Conservation (phyloP, 2,888 invertebrate genomes). For the Drosophila mimica region DNA sequence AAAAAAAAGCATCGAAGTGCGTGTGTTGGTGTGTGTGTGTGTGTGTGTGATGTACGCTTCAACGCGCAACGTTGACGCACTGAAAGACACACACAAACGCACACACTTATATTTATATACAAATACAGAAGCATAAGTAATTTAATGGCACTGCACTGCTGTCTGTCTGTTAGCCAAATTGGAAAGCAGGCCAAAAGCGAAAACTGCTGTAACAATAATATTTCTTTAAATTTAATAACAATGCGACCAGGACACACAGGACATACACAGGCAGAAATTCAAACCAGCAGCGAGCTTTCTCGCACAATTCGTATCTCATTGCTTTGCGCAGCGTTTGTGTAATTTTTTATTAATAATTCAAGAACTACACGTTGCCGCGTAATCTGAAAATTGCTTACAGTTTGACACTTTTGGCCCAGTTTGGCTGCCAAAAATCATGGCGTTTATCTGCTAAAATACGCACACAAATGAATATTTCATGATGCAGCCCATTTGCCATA, state of each 20-base stretch:
- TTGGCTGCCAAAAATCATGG: conserved; percentile 50
- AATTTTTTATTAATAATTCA: conserved; percentile 62
- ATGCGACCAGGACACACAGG: background rate
- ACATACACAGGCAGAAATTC: background rate
- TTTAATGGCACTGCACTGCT: conserved; percentile 74
- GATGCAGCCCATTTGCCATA: conserved; percentile 53
- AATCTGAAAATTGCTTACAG: conserved; percentile 61
- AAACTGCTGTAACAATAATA: conserved; percentile 49
- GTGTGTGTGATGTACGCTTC: conserved; percentile 53
- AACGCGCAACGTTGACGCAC: conserved; percentile 53
- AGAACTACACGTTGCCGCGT: conserved; percentile 48
- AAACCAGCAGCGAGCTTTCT: conserved; percentile 20
- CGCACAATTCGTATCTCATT: conserved; percentile 29
- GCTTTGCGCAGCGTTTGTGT: conserved; percentile 33
- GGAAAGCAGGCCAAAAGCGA: conserved; percentile 38
- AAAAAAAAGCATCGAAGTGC: conserved; percentile 41
- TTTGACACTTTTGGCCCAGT: conserved; percentile 59
- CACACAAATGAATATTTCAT: conserved; percentile 64
- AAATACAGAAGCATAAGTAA: conserved; percentile 62
- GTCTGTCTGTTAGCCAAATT: conserved; percentile 60
- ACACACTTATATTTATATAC: conserved; percentile 35
- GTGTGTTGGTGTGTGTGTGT: conserved; percentile 11
- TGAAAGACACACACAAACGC: conserved; percentile 41
- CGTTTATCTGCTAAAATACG: conserved; percentile 47
- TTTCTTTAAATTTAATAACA: conserved; percentile 41